Percentiles rank a stretch among this genome's conserved stretches.
Evolutionary conservation across 2,113 vertebrate species (phyloP).

Genomic region (Tretioscincus oriximinensis): DNA sequence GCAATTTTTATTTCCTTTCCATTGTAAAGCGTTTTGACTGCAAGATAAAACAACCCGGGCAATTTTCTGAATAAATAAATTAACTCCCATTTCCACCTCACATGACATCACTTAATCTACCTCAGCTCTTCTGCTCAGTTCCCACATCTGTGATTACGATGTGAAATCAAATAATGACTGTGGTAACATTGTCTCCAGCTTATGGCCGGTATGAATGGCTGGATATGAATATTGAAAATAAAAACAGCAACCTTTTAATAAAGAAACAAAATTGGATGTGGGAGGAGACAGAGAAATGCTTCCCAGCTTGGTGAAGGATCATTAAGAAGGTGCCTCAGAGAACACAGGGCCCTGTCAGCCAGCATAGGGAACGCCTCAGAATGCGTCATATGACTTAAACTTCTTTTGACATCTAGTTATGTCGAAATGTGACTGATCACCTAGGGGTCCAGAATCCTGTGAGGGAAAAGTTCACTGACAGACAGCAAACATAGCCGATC

Average conservation of each 20-base stretch:
- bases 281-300: conserved; percentile 58
- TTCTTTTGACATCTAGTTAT: conserved; percentile 86
- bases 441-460: conserved; percentile 83
- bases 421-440: conserved; percentile 85
- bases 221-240: conserved; percentile 92
- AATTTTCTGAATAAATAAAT: not conserved
- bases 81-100: not conserved
- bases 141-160: conserved; percentile 75
- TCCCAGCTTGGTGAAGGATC: conserved; percentile 83
- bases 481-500: conserved; percentile 79
- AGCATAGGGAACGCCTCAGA: conserved; percentile 71
- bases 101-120: not conserved
- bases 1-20: conserved; percentile 22
- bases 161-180: conserved; percentile 91
- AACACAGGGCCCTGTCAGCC: conserved; percentile 67
- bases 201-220: conserved; percentile 70
- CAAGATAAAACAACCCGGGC: not conserved
- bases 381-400: conserved; percentile 79
- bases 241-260: conserved; percentile 82
- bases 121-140: conserved; percentile 24
- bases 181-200: conserved; percentile 91
- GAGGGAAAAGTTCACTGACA: conserved; percentile 88
- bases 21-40: not conserved
- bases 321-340: conserved; percentile 84
- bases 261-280: conserved; percentile 86